phyloP scores from a whole-genome alignment of 2,888 invertebrate genomes.

The Morinoia aosen region DNA sequence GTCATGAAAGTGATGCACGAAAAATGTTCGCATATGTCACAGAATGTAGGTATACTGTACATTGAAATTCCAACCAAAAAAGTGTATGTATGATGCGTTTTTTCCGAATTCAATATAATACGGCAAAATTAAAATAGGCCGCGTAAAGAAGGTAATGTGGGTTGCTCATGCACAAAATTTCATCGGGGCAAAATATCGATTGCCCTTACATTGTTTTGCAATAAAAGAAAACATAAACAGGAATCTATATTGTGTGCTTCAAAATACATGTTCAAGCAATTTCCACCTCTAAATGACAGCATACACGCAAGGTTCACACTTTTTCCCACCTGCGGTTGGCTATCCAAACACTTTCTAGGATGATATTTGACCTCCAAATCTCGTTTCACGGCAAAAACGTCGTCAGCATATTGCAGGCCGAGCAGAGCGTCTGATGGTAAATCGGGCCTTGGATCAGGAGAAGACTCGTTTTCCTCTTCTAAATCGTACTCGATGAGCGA shows the following conservation, averaged over 20 bases:
- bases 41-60: too few relatives aligned
- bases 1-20: background rate
- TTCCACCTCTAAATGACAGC: background rate
- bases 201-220: too few relatives aligned
- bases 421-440: slow-evolving; percentile 57
- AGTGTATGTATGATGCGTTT: background rate
- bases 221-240: too few relatives aligned
- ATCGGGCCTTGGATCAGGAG: slow-evolving; percentile 24
- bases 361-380: slow-evolving; percentile 56
- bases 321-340: slow-evolving; percentile 60
- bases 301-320: background rate
- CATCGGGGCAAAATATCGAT: background rate
- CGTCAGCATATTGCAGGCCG: slow-evolving; percentile 63
- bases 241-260: too few relatives aligned
- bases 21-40: too few relatives aligned
- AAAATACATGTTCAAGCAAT: too few relatives aligned
- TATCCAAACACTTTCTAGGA: slow-evolving; percentile 57
- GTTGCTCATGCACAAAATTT: background rate
- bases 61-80: too few relatives aligned
- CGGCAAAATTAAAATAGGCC: background rate
- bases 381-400: slow-evolving; percentile 57
- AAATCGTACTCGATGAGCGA: slow-evolving; percentile 65
- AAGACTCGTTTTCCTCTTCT: slow-evolving; percentile 56
- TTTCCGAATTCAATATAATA: background rate
- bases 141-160: background rate